Conservation (phyloP, 2,113 vertebrate genomes). For the Poeciliopsis retropinna region DNA sequence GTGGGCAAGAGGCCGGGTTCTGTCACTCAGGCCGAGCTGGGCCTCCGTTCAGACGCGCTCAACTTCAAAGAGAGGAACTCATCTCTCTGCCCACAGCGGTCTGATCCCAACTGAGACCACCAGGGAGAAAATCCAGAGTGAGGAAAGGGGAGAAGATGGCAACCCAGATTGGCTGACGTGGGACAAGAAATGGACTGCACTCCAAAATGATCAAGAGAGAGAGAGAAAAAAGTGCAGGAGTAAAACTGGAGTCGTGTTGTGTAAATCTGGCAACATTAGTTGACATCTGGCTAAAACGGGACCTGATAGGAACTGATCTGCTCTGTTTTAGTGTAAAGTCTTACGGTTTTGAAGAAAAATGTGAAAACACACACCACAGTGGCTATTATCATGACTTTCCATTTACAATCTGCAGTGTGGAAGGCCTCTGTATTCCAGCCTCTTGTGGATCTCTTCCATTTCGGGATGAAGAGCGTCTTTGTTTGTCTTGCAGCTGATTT, state of each 20-base stretch:
- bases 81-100: slow-evolving; percentile 63
- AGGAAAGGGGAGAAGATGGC: slow-evolving; percentile 55
- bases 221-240: no score
- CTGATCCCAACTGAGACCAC: slow-evolving; percentile 63
- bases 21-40: slow-evolving; percentile 57
- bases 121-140: slow-evolving; percentile 52
- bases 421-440: slow-evolving; percentile 45
- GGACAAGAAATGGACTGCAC: background rate
- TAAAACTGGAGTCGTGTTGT: no score
- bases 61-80: slow-evolving; percentile 77
- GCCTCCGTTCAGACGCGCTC: slow-evolving; percentile 46
- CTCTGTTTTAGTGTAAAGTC: background rate
- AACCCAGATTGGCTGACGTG: slow-evolving; percentile 52
- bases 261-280: background rate
- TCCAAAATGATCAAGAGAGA: background rate
- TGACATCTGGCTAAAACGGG: background rate
- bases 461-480: slow-evolving; percentile 55
- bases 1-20: slow-evolving; percentile 31
- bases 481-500: slow-evolving; percentile 51
- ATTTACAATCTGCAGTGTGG: slow-evolving; percentile 50
- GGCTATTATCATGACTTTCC: slow-evolving; percentile 64
- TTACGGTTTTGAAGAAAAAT: background rate
- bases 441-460: slow-evolving; percentile 57
- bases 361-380: slow-evolving; percentile 39
- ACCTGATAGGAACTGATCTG: background rate